phyloP scores from a whole-genome alignment of 2,797 vertebrate species.

The Furcifer pardalis region DNA sequence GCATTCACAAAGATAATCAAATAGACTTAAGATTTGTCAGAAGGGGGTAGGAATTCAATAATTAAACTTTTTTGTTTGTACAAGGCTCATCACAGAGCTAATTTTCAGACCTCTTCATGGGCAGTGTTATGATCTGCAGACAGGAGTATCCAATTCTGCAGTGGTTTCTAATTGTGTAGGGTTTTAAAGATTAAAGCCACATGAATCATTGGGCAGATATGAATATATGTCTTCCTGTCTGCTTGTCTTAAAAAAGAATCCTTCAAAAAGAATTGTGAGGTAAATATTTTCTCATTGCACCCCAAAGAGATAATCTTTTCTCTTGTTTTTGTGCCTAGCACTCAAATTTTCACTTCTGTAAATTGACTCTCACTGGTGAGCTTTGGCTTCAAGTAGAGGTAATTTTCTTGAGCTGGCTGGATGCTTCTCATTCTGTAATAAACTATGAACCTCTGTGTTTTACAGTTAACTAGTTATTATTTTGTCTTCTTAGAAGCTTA shows the following conservation, averaged over 20 bases:
- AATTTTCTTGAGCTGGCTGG: conserved; percentile 39
- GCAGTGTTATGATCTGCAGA: no score
- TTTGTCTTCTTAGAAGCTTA: conserved; percentile 40
- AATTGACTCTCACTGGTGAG: conserved; percentile 37
- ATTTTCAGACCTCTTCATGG: no score
- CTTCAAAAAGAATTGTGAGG: background rate
- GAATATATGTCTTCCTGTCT: background rate
- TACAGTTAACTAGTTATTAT: conserved; percentile 49
- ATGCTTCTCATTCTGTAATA: conserved; percentile 41
- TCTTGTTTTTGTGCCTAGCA: background rate
- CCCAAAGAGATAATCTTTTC: background rate
- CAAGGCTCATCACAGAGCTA: no score
- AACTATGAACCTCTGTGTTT: conserved; percentile 46
- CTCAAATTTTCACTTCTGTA: accelerated
- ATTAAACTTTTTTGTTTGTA: no score
- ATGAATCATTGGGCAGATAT: no score
- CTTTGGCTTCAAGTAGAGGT: conserved; percentile 30
- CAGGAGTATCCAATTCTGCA: no score
- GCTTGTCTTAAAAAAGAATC: background rate
- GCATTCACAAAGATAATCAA: no score
- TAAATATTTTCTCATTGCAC: background rate
- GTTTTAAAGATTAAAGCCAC: no score
- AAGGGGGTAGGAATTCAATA: no score
- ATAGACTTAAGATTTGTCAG: no score
- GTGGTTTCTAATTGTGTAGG: no score